phyloP scores from a whole-genome alignment of 2,888 invertebrate genomes.

The Agriopis leucophaearia region DNA sequence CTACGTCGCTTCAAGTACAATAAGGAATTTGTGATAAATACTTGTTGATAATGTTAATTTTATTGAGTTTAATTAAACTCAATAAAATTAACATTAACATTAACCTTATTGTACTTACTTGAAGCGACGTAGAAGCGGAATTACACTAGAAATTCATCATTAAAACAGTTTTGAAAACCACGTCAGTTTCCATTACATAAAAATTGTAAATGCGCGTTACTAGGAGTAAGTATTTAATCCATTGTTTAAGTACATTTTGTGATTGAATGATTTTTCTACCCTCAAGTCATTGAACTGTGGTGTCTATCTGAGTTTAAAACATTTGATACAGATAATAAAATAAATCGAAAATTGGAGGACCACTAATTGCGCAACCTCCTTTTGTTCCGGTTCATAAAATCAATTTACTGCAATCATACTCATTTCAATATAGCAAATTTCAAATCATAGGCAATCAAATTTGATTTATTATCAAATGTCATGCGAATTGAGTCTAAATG shows the following conservation, averaged over 20 bases:
- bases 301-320: not conserved
- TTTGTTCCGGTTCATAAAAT: conserved; percentile 24
- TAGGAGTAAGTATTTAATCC: not conserved
- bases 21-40: too few relatives aligned
- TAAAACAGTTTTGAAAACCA: too few relatives aligned
- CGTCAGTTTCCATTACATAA: too few relatives aligned
- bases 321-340: conserved; percentile 12
- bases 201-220: not conserved
- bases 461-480: conserved; percentile 23
- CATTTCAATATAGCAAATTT: conserved; percentile 21
- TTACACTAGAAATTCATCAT: too few relatives aligned
- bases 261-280: not conserved
- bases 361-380: conserved; percentile 11
- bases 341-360: not conserved
- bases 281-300: not conserved
- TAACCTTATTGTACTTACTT: too few relatives aligned
- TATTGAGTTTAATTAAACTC: too few relatives aligned
- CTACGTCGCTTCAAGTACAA: too few relatives aligned
- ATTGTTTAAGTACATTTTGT: not conserved
- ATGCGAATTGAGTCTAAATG: conserved; percentile 10
- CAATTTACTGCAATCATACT: conserved; percentile 23
- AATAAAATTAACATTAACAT: too few relatives aligned
- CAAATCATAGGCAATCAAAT: conserved; percentile 18
- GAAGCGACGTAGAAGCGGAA: too few relatives aligned
- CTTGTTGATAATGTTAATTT: too few relatives aligned